Base-by-base conservation (phyloP, 1,140 invertebrate genomes). In the Aethina tumida region DNA sequence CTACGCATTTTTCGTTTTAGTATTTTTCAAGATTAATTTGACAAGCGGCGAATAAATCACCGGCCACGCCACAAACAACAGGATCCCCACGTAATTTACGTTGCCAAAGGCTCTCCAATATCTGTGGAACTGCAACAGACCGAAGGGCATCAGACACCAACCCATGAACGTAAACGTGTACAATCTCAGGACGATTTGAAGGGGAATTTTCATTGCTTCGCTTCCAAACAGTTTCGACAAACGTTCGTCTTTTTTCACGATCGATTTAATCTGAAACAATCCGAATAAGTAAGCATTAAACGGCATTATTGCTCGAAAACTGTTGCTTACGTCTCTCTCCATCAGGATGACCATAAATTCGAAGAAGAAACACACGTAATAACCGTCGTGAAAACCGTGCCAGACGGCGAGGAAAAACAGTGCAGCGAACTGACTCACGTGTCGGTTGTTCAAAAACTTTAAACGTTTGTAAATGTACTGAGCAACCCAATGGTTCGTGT, bases 381-480 rank as follows among this genome's bases (percentile, higher is more conserved):
- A 97, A 2, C 91, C 90, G 7, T 78, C 78, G 50, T 91, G 82
- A 24, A 87, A 74, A 9, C 93, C 93, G 59, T 97, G 92, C 93
- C 93, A 97, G 0, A 95, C 42, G 0, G 93, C 88, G 6, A 97
- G 70, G 63, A 95, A 97, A 0, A 77, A 25, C 10, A 97, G 64
- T 0, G 91, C 85, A 0, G 74, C 68, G 2, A 75, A 59, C 62
- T 96, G 92, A 35, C 90, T 95, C 4, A 84, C 62, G n/a, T 79
- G 66, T 18, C 81, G 77, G 59, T 86, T 93, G 13, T 84, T 83
- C 1, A 97, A 65, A 61, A 96, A 96, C 55, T 83, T 86, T 8
- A 96, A 64, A 7, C 92, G 68, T 60, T 96, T 97, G 60, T 91
- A 97, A 25, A 97, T 68, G 56, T 97, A 94, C 64, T 89, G 80